These are phyloP conservation scores for Drosophila limbata DNA, from an alignment of 2,888 invertebrate genomes.

Conservation along the genomic window DNA sequence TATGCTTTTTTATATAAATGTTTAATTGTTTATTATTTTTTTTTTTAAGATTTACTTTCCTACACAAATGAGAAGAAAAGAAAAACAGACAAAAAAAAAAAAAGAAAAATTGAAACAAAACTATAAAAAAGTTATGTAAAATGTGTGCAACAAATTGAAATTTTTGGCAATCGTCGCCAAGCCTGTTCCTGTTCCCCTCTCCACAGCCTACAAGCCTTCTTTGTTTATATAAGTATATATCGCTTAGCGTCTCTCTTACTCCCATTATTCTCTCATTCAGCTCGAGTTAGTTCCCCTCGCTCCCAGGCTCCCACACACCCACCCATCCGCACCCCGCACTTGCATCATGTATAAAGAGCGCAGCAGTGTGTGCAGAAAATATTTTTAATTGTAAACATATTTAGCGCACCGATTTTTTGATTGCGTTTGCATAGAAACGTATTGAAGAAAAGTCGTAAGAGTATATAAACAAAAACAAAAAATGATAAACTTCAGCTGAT, in stretches of 20 bases:
- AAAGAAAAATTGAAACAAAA: conserved; percentile 27
- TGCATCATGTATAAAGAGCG: conserved; percentile 71
- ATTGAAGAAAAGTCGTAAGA: conserved; percentile 41
- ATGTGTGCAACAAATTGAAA: conserved; percentile 48
- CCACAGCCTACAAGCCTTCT: conserved; percentile 13
- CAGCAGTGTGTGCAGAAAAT: conserved; percentile 62
- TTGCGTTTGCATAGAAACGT: conserved; percentile 59
- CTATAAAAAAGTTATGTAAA: conserved; percentile 50
- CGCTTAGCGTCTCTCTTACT: conserved; percentile 49
- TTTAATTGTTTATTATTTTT: conserved; percentile 65
- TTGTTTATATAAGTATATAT: conserved; percentile 19
- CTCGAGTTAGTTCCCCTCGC: conserved; percentile 9
- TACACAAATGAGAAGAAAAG: conserved; percentile 48
- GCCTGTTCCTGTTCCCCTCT: background rate
- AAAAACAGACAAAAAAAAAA: conserved; percentile 43
- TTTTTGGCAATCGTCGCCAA: conserved; percentile 32
- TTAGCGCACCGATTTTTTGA: conserved; percentile 66
- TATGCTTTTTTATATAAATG: conserved; percentile 75
- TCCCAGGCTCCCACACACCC: conserved; percentile 1
- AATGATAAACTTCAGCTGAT: conserved; percentile 68
- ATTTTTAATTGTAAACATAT: conserved; percentile 66
- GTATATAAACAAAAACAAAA: conserved; percentile 35
- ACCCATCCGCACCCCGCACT: conserved; percentile 37
- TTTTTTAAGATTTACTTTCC: conserved; percentile 53
- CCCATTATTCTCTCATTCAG: conserved; percentile 12